Conservation (phyloP, 2,888 invertebrate species). For the Cephus nigrinus region DNA sequence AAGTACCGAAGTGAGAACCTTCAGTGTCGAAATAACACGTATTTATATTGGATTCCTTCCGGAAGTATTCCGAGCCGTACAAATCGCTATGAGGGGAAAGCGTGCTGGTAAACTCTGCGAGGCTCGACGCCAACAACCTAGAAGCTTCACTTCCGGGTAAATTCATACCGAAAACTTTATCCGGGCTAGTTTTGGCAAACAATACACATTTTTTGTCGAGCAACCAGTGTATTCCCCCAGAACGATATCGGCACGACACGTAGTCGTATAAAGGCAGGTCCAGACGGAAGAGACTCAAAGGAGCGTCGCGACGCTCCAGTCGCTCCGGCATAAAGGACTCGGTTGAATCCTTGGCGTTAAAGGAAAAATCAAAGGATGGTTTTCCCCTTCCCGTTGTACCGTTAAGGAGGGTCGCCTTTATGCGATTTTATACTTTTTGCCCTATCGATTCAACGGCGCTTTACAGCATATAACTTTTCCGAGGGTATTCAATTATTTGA, state of each 20-base stretch:
- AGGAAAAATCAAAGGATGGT: neutral
- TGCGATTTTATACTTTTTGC: neutral
- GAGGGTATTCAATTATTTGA: neutral
- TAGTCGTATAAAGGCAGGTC: neutral
- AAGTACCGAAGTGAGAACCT: neutral
- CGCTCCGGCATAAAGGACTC: neutral
- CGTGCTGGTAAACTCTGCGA: neutral
- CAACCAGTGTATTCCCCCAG: neutral
- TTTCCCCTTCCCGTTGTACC: neutral
- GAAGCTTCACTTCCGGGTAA: neutral
- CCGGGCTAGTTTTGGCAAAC: neutral
- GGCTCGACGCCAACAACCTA: neutral
- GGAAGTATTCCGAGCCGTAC: neutral
- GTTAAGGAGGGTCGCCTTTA: neutral
- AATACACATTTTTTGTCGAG: neutral
- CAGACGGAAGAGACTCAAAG: neutral
- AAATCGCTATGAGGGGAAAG: neutral
- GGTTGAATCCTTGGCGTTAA: neutral
- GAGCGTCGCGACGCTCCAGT: neutral
- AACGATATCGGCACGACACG: neutral
- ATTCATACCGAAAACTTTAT: neutral
- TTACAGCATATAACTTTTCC: neutral
- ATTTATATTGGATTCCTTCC: neutral
- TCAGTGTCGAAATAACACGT: neutral
- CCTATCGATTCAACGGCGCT: neutral